Conservation (phyloP, 2,113 vertebrate species). For the Notothenia rossii region DNA sequence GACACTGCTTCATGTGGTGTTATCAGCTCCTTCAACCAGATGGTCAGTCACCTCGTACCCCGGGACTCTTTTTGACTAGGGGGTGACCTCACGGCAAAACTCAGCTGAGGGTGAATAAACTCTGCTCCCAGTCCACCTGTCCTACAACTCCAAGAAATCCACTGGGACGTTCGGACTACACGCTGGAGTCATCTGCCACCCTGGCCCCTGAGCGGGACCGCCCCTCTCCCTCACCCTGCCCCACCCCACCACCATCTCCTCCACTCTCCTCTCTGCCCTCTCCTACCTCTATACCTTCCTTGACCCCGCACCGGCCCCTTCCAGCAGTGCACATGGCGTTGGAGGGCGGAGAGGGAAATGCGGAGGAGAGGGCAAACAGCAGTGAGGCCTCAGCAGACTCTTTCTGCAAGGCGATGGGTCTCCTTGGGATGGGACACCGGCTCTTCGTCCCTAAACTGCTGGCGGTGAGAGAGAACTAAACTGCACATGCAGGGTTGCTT, state of each 20-base stretch:
- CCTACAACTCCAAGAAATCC: slow-evolving; percentile 18
- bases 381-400: slow-evolving; percentile 93
- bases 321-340: slow-evolving; percentile 84
- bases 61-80: neutral
- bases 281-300: slow-evolving; percentile 55
- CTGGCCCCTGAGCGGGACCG: slow-evolving; percentile 91
- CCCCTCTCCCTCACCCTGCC: slow-evolving; percentile 79
- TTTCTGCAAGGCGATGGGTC: slow-evolving; percentile 92
- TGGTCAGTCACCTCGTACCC: neutral
- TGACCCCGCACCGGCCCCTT: slow-evolving; percentile 84
- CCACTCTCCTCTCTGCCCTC: slow-evolving; percentile 51
- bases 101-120: neutral
- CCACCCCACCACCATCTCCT: slow-evolving; percentile 71
- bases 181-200: slow-evolving; percentile 80
- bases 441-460: slow-evolving; percentile 97
- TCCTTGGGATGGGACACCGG: slow-evolving; percentile 98
- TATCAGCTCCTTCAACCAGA: neutral
- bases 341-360: slow-evolving; percentile 86
- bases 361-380: slow-evolving; percentile 84
- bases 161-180: slow-evolving; percentile 53
- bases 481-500: neutral
- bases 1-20: neutral
- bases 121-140: neutral
- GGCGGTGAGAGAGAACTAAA: slow-evolving; percentile 90
- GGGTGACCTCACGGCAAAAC: slow-evolving; percentile 10